phyloP scores from a whole-genome alignment of 2,888 invertebrate species.

The Tinea semifulvella region DNA sequence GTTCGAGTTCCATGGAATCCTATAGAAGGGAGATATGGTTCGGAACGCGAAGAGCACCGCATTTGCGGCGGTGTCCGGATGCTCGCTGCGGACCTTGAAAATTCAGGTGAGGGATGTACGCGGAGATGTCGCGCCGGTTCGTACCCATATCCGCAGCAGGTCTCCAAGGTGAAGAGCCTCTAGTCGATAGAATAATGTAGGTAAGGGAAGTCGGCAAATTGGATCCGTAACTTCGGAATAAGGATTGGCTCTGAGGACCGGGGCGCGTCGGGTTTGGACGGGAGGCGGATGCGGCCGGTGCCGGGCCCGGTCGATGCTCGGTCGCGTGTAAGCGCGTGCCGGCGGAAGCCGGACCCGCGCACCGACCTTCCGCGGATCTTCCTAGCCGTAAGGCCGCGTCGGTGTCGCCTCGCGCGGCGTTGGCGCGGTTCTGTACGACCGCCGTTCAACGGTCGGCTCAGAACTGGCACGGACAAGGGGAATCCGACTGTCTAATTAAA shows the following conservation, averaged over 20 bases:
- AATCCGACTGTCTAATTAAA: slow-evolving; percentile 75
- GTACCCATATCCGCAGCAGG: slow-evolving; percentile 80
- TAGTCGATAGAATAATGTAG: slow-evolving; percentile 74
- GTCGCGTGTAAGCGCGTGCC: slow-evolving; percentile 24
- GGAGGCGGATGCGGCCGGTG: slow-evolving; percentile 27
- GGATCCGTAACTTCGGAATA: slow-evolving; percentile 73
- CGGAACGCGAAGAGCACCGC: slow-evolving; percentile 43
- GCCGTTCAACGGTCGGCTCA: slow-evolving; percentile 63
- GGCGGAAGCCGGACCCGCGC: slow-evolving; percentile 34
- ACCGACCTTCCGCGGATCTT: slow-evolving; percentile 28
- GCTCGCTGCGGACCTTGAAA: slow-evolving; percentile 40
- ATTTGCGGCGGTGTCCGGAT: slow-evolving; percentile 33
- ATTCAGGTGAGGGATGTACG: slow-evolving; percentile 38
- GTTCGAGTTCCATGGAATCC: slow-evolving; percentile 55
- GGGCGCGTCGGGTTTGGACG: slow-evolving; percentile 67
- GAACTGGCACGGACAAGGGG: slow-evolving; percentile 72
- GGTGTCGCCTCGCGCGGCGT: slow-evolving; percentile 29
- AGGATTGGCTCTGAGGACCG: slow-evolving; percentile 79
- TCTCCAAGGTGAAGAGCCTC: slow-evolving; percentile 77
- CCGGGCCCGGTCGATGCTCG: slow-evolving; percentile 25
- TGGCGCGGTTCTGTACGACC: slow-evolving; percentile 21
- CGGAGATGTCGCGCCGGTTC: slow-evolving; percentile 45
- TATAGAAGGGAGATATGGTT: slow-evolving; percentile 62
- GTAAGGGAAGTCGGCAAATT: slow-evolving; percentile 76
- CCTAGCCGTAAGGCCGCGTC: slow-evolving; percentile 28